Conservation (phyloP, 2,888 invertebrate species). For the Cantharis nigra region DNA sequence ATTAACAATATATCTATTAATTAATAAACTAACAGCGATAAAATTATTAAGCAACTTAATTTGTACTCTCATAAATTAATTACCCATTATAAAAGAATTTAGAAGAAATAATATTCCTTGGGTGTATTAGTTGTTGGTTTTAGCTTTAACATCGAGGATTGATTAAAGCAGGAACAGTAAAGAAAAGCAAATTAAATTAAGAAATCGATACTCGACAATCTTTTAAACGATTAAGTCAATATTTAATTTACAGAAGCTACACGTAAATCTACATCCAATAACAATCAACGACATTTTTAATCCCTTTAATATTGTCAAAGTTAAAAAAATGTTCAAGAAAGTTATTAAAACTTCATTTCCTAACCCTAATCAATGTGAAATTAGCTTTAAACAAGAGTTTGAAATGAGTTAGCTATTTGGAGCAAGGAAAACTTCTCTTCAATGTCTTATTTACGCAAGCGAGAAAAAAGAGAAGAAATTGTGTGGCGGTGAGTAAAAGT, state of each 20-base stretch:
- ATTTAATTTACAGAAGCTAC: background rate
- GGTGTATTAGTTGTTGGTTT: background rate
- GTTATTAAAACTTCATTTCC: background rate
- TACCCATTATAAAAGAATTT: background rate
- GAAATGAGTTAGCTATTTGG: background rate
- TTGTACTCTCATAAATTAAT: background rate
- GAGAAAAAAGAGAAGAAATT: background rate
- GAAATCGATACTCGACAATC: background rate
- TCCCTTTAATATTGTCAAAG: background rate
- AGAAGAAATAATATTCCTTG: background rate
- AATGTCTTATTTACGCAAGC: background rate
- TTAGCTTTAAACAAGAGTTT: background rate
- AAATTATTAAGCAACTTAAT: background rate
- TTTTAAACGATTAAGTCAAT: slow-evolving; percentile 1
- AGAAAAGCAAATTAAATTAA: background rate
- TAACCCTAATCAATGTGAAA: background rate
- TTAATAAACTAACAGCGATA: background rate
- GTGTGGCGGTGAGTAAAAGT: background rate
- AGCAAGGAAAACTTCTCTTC: background rate
- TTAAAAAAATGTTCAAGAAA: background rate
- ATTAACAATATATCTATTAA: background rate
- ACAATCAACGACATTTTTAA: background rate
- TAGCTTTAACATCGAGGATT: background rate
- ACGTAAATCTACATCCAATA: background rate
- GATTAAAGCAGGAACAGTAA: background rate